Evolutionary conservation across 2,113 vertebrate species (phyloP).

Genomic region (Periophthalmodon schlosseri): DNA sequence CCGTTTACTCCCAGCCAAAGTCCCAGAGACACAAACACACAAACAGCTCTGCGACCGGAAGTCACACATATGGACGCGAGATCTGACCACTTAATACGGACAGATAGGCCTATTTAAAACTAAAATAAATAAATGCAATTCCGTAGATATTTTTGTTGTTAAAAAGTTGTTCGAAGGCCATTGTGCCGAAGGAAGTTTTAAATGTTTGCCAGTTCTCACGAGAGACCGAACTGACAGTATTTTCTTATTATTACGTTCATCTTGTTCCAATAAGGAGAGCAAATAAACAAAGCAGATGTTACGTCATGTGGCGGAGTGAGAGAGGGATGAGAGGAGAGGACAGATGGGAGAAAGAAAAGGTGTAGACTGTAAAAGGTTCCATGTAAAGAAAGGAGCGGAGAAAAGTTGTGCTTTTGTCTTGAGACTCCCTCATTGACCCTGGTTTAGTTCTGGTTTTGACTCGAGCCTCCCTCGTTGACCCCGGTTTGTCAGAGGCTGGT

Average conservation of each 20-base stretch:
- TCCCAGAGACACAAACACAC: slow-evolving; percentile 59
- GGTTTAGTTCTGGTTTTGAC: slow-evolving; percentile 62
- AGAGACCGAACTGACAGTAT: slow-evolving; percentile 36
- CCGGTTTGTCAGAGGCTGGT: slow-evolving; percentile 60
- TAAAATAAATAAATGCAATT: too few species aligned
- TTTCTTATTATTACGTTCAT: slow-evolving; percentile 44
- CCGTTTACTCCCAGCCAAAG: slow-evolving; percentile 73
- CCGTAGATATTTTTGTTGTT: too few species aligned
- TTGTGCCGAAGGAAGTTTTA: not conserved
- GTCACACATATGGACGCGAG: slow-evolving; percentile 6
- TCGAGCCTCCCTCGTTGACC: slow-evolving; percentile 66
- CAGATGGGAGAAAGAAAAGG: slow-evolving; percentile 48
- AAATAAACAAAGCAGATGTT: slow-evolving; percentile 71
- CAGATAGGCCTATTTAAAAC: too few species aligned
- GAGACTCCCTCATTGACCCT: slow-evolving; percentile 66
- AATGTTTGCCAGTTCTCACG: not conserved
- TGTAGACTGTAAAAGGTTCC: slow-evolving; percentile 71
- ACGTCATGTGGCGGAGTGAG: slow-evolving; percentile 62
- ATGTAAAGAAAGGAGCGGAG: slow-evolving; percentile 54
- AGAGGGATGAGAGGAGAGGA: slow-evolving; percentile 1
- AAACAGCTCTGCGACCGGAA: slow-evolving; percentile 24
- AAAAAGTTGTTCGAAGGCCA: too few species aligned
- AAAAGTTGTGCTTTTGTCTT: slow-evolving; percentile 62
- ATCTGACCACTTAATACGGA: not conserved
- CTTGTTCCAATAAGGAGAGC: slow-evolving; percentile 60